Conservation (phyloP, 2,797 vertebrate genomes). For the Takifugu ocellatus region DNA sequence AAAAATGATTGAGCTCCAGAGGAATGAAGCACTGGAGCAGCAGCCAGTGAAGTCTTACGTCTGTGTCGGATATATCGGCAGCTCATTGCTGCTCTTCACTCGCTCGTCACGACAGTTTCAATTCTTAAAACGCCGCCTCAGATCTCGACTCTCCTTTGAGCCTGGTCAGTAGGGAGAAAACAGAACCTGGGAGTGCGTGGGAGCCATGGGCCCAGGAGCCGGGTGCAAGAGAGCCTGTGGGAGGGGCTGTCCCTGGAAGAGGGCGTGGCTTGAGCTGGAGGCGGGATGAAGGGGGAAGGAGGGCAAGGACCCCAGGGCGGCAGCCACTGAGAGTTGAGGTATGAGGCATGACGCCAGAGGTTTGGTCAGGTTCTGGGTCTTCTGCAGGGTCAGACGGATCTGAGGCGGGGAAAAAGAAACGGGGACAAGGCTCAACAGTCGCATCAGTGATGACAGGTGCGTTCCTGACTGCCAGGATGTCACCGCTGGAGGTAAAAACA, state of each 20-base stretch:
- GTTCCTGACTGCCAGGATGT: too few species aligned
- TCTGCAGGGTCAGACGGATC: slow-evolving; percentile 85
- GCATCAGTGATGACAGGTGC: too few species aligned
- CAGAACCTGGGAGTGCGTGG: slow-evolving; percentile 83
- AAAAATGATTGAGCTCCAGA: not conserved
- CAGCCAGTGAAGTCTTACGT: not conserved
- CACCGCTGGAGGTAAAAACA: slow-evolving; percentile 1
- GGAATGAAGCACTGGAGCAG: slow-evolving; percentile 1
- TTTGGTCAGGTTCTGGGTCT: slow-evolving; percentile 83
- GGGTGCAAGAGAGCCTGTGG: slow-evolving; percentile 83
- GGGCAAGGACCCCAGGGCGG: slow-evolving; percentile 80
- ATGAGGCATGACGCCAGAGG: slow-evolving; percentile 83
- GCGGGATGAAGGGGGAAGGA: slow-evolving; percentile 81
- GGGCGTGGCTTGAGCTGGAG: slow-evolving; percentile 76
- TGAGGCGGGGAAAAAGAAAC: slow-evolving; percentile 53
- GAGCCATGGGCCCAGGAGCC: slow-evolving; percentile 84
- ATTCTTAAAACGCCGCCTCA: not conserved
- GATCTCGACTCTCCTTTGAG: slow-evolving; percentile 12
- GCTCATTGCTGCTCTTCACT: too few species aligned
- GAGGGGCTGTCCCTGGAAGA: slow-evolving; percentile 85
- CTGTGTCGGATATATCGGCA: too few species aligned
- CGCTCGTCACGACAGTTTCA: too few species aligned
- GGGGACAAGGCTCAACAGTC: slow-evolving; percentile 3
- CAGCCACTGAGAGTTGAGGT: slow-evolving; percentile 76
- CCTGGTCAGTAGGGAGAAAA: slow-evolving; percentile 88